Percentiles rank a stretch among this genome's conserved stretches.
Conservation (phyloP, 2,888 invertebrate species). For the Dryobotodes eremita region DNA sequence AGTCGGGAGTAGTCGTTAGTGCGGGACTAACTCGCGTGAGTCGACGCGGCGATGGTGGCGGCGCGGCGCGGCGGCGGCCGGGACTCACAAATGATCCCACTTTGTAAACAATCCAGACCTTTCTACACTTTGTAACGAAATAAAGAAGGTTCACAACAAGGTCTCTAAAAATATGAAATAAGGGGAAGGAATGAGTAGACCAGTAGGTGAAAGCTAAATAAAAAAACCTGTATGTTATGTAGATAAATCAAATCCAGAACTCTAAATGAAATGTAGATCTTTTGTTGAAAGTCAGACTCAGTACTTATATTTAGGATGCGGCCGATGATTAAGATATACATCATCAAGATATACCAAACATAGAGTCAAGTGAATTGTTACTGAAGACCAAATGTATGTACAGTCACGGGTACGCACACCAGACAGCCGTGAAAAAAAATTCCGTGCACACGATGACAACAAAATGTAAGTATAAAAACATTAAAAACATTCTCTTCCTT, state of each 20-base stretch:
- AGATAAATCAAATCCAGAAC: neutral
- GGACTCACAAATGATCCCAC: constrained; percentile 21
- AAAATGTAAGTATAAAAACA: too few species aligned
- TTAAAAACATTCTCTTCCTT: too few species aligned
- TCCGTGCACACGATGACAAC: too few species aligned
- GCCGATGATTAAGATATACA: neutral
- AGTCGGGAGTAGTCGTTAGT: constrained; percentile 10
- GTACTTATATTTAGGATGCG: neutral
- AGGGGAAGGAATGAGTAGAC: neutral
- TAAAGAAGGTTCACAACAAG: constrained; percentile 11
- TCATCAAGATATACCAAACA: neutral
- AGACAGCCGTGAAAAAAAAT: too few species aligned
- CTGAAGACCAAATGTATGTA: neutral
- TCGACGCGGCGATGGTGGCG: neutral
- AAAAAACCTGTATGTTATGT: neutral
- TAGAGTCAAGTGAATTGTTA: neutral
- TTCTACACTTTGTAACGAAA: neutral
- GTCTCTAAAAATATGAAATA: too few species aligned
- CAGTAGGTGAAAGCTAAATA: neutral
- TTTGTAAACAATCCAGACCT: constrained; percentile 39
- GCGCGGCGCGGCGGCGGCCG: neutral
- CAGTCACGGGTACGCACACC: too few species aligned
- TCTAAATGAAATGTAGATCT: neutral
- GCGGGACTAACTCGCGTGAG: neutral
- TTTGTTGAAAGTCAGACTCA: neutral